A percentile compares a stretch with the other conserved stretches of the same genome.
Evolutionary conservation across 1,140 invertebrate species (phyloP).

Genomic region (Cepaea nemoralis): DNA sequence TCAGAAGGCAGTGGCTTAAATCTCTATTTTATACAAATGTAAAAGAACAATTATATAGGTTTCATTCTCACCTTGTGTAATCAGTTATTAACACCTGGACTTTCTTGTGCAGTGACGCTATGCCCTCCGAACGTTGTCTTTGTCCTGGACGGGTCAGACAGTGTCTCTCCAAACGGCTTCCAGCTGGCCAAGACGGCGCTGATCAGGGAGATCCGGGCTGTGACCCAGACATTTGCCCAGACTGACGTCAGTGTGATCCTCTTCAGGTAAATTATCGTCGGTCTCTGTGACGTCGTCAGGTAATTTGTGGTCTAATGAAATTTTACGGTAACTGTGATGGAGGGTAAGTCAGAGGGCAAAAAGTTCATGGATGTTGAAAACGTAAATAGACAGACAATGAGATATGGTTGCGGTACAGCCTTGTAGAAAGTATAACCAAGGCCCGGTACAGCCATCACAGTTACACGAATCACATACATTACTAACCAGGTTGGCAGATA

Average conservation of each 20-base stretch:
- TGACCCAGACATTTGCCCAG: conserved; percentile 20
- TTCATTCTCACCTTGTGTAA: too few relatives aligned
- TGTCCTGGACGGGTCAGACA: conserved; percentile 46
- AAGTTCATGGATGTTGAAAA: neutral
- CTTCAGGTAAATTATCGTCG: conserved; percentile 45
- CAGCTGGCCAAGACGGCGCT: conserved; percentile 13
- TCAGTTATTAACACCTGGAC: too few relatives aligned
- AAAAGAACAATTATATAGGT: too few relatives aligned
- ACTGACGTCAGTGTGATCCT: conserved; percentile 35
- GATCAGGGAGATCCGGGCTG: conserved; percentile 28
- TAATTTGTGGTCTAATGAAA: neutral
- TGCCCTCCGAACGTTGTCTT: conserved; percentile 47
- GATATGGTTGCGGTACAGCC: neutral
- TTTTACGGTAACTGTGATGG: neutral
- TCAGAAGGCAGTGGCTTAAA: too few relatives aligned
- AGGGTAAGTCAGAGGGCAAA: neutral
- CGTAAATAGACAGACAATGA: neutral
- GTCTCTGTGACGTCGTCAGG: neutral
- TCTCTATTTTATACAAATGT: too few relatives aligned
- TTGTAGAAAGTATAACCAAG: neutral
- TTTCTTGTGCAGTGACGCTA: conserved; percentile 21
- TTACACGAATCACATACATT: neutral
- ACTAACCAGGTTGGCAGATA: too few relatives aligned
- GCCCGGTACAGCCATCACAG: neutral
- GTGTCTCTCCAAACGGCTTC: conserved; percentile 22